A percentile compares a stretch with the other conserved stretches of the same genome.
Evolutionary conservation across 2,113 vertebrate genomes (phyloP).

Genomic region (Laticauda laticaudata): DNA sequence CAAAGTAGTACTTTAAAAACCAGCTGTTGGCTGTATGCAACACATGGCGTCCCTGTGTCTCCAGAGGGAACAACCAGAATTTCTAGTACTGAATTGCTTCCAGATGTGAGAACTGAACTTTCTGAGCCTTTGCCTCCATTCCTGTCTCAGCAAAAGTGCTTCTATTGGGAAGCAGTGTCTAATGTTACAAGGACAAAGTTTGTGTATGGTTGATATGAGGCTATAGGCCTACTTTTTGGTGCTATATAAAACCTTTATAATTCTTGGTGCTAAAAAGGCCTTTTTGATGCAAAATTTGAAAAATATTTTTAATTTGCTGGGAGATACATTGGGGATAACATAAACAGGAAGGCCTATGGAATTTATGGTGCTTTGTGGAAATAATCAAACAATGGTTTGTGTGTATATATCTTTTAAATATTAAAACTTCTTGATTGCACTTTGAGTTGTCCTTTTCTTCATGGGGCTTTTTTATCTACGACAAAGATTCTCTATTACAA

Average conservation of each 20-base stretch:
- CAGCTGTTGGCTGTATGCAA: conserved; percentile 32
- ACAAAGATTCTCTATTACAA: neutral
- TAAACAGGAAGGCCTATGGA: conserved; percentile 55
- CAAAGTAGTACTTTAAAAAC: conserved; percentile 37
- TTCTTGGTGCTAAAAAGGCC: conserved; percentile 63
- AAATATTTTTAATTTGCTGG: conserved; percentile 51
- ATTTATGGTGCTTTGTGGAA: conserved; percentile 64
- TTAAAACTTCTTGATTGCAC: conserved; percentile 69
- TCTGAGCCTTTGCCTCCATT: conserved; percentile 20
- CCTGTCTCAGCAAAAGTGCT: conserved; percentile 20
- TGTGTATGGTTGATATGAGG: neutral
- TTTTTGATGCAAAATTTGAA: conserved; percentile 62
- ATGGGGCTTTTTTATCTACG: neutral
- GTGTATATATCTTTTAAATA: conserved; percentile 33
- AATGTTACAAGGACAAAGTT: neutral
- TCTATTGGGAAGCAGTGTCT: conserved; percentile 22
- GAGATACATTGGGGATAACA: conserved; percentile 20
- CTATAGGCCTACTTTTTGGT: conserved; percentile 22
- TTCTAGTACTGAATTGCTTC: conserved; percentile 38
- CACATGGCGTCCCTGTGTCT: conserved; percentile 15
- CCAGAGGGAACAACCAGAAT: conserved; percentile 37
- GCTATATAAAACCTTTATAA: conserved; percentile 13
- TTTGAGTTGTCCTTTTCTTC: conserved; percentile 26
- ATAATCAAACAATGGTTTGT: conserved; percentile 41
- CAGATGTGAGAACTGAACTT: conserved; percentile 29